Percentiles rank a stretch among this genome's conserved stretches.
These are phyloP conservation scores for Scleropages formosus DNA, from an alignment of 2,797 vertebrate genomes.

Conservation along the genomic window DNA sequence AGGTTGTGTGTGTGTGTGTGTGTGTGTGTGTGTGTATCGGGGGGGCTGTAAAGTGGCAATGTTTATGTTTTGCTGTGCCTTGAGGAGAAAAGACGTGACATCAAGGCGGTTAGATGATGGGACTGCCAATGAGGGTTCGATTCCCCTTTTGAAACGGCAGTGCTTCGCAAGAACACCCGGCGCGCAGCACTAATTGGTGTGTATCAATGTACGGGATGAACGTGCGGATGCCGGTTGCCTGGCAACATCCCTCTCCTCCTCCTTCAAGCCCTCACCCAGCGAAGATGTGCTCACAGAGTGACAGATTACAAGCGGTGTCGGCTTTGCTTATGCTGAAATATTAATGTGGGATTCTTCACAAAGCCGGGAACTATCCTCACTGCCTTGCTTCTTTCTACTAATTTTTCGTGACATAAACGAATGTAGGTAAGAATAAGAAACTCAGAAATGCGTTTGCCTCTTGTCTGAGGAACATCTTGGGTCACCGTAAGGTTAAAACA, in stretches of 20 bases:
- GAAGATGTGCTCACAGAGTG: constrained; percentile 27
- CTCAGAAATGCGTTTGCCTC: not conserved
- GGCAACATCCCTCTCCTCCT: constrained; percentile 56
- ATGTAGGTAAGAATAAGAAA: constrained; percentile 19
- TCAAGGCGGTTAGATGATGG: not conserved
- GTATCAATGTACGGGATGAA: constrained; percentile 14
- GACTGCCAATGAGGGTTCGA: not conserved
- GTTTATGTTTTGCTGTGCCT: not conserved
- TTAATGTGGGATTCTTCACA: constrained; percentile 21
- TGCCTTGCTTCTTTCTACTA: not conserved
- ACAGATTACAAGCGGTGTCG: constrained; percentile 29
- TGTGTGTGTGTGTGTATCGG: constrained; percentile 1
- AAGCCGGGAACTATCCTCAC: constrained; percentile 24
- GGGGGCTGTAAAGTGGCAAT: not conserved
- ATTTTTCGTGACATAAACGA: constrained; percentile 23
- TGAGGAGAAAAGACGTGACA: not conserved
- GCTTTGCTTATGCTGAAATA: constrained; percentile 27
- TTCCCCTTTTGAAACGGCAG: constrained; percentile 2
- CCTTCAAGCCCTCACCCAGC: constrained; percentile 11
- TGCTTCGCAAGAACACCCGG: constrained; percentile 11
- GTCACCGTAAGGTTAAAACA: constrained; percentile 11
- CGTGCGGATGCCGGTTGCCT: constrained; percentile 68
- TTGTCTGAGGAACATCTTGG: not conserved
- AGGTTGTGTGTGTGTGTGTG: not conserved
- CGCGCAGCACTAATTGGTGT: constrained; percentile 39